Base-by-base conservation (phyloP, 2,888 invertebrate genomes). In the Psococerastis gibbosa region DNA sequence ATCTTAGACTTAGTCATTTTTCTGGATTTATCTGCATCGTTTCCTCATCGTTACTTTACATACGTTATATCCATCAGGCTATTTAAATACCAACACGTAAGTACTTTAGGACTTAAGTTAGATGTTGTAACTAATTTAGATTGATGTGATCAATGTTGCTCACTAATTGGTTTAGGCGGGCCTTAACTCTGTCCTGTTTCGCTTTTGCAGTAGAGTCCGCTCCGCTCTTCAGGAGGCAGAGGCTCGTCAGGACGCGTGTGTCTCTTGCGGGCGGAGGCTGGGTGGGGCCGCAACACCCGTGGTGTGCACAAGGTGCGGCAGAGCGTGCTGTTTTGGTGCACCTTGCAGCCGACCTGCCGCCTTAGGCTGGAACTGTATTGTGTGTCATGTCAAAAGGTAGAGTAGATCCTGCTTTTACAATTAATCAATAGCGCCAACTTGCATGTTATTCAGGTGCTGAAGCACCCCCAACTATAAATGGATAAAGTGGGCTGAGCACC, bases 381-480 rank as follows among this genome's bases (percentile, higher is more conserved):
- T 38, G 22, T 38, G 38, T 22, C 38, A 38, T 38, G 38, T 38
- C 5, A 38, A 38, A 20, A 38, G 38, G 38, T 38, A 38, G 22
- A 27, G 27, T 27, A 27, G 27, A 27, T 27, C 11, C 6, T 27
- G 6, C 11, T 27, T 27, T 27, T n/a, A n/a, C n/a, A n/a, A n/a
- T n/a, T n/a, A n/a, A n/a, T n/a, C n/a, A n/a, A n/a, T n/a, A n/a
- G n/a, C n/a, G n/a, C n/a, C n/a, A n/a, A n/a, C n/a, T n/a, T n/a
- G n/a, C n/a, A n/a, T n/a, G n/a, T n/a, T n/a, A n/a, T n/a, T n/a
- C n/a, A n/a, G n/a, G n/a, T n/a, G n/a, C n/a, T n/a, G n/a, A n/a
- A n/a, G n/a, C n/a, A n/a, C n/a, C n/a, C n/a, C n/a, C n/a, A n/a
- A n/a, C n/a, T n/a, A n/a, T n/a, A n/a, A n/a, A n/a, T n/a, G n/a